Percentiles rank a stretch among this genome's conserved stretches.
Conservation (phyloP, 2,797 vertebrate genomes). For the Phrynocephalus vlangalii region DNA sequence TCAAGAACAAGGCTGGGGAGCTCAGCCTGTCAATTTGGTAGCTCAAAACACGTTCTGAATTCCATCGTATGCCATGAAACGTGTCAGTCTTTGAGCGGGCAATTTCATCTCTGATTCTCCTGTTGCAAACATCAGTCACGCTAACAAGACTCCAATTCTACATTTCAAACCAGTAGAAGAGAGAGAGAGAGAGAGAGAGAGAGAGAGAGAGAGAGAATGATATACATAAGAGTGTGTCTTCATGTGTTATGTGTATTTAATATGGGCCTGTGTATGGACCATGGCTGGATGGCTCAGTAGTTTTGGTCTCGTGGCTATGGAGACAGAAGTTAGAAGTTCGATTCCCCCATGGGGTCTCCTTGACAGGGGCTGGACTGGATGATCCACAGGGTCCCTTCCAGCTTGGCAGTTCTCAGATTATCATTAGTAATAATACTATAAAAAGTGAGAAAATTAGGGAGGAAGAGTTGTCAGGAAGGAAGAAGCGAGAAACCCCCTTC, state of each 20-base stretch:
- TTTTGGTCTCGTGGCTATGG: too few relatives aligned
- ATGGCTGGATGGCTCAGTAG: too few relatives aligned
- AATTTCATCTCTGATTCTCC: conserved; percentile 64
- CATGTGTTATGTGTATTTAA: background rate
- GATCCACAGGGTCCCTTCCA: too few relatives aligned
- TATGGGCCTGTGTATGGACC: too few relatives aligned
- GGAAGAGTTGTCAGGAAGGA: too few relatives aligned
- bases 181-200: background rate
- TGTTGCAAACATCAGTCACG: conserved; percentile 68
- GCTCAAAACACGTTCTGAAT: conserved; percentile 73
- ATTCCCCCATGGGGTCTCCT: too few relatives aligned
- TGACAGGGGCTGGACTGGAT: too few relatives aligned
- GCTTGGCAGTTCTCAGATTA: too few relatives aligned
- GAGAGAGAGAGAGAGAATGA: background rate
- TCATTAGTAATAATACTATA: background rate
- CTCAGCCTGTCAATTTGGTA: conserved; percentile 68
- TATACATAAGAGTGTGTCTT: background rate
- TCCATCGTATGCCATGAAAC: conserved; percentile 76
- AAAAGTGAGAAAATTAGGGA: background rate
- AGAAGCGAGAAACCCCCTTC: too few relatives aligned
- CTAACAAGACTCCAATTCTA: conserved; percentile 67
- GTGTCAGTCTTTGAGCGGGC: conserved; percentile 69
- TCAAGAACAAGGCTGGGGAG: conserved; percentile 49
- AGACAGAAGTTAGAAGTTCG: too few relatives aligned
- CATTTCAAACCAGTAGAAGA: conserved; percentile 29